Evolutionary conservation across 2,797 vertebrate species (phyloP), one percentile per base, ranked within the genome.

Genomic region (Brachymystax lenok): DNA sequence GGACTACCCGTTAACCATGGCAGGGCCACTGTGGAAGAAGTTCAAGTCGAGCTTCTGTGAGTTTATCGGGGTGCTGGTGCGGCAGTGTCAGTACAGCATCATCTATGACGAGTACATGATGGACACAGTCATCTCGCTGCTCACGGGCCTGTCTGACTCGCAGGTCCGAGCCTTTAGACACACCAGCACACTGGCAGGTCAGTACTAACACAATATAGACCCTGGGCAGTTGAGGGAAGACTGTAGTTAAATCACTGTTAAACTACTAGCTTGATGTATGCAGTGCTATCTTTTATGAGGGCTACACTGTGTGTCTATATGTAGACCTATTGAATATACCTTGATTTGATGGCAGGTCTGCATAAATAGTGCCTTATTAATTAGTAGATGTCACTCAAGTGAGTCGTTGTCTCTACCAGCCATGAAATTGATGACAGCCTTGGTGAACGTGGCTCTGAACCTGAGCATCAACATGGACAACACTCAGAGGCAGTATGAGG

Each of bases 21-120:
- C 98, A 50, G 98, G 98, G 84, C 98, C 98, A 46, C 95, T 98
- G 85, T 99, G 98, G 98, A 99, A 99, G 92, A 99, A 98, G 90
- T 99, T 99, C 91, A 99, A 99, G 84, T 96, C 96, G 83, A 99
- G 96, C 89, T 99, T 99, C 92, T 99, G 98, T 93, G 98, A 99
- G 95, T 99, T 99, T 91, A 99, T 99, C 88, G 93, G 96, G 0
- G 98, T 99, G 14, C 94, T 99, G 59, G 97, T 99, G 80, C 96
- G 98, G 79, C 98, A 99, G 79, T 99, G 98, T 93, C 98, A 99
- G 72, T 99, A 99, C 89, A 99, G 98, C 93, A 99, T 99, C 94
- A 99, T 99, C 94, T 99, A 99, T 89, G 98, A 99, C 90, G 98
- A 99, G 59, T 99, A 99, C 89, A 99, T 99, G 98, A 99, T 99